Base-by-base conservation (phyloP, 2,797 vertebrate species). In the Orestias chungarensis region DNA sequence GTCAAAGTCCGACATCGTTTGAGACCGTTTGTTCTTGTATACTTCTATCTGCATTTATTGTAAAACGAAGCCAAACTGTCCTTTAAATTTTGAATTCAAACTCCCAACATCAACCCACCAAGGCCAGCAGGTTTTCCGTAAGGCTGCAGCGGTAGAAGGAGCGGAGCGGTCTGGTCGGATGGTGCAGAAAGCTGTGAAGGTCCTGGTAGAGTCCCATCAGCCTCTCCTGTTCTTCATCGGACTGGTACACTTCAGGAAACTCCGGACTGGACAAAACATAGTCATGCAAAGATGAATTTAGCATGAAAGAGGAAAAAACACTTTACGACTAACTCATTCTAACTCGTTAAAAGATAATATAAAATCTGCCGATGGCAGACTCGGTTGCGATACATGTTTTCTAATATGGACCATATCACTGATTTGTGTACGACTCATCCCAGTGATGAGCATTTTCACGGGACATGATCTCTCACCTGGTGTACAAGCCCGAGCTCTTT, bases 401-500 rank as follows among this genome's bases (percentile, higher is more conserved):
- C n/a, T n/a, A n/a, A n/a, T n/a, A n/a, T n/a, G n/a, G n/a, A n/a
- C n/a, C n/a, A n/a, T n/a, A n/a, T n/a, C n/a, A n/a, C n/a, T n/a
- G n/a, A n/a, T n/a, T n/a, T n/a, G n/a, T n/a, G n/a, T n/a, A n/a
- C n/a, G n/a, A n/a, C n/a, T n/a, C n/a, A n/a, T n/a, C n/a, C n/a
- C n/a, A n/a, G n/a, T n/a, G n/a, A n/a, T n/a, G n/a, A n/a, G n/a
- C n/a, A 12, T 54, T 33, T 67, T 65, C 0, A 43, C 6, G 11
- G 29, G n/a, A 55, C 1, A 3, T 52, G 40, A 52, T 4, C 12
- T 59, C 87, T 73, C 71, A 99, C 98, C 98, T 98, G 91, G 98
- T 99, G 89, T 98, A 99, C 76, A 99, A 95, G 50, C 97, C 97
- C 0, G 98, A 99, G 92, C 98, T 99, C 93, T 97, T 99, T 11